Conservation (phyloP, 2,113 vertebrate genomes). For the Uropsilus gracilis region DNA sequence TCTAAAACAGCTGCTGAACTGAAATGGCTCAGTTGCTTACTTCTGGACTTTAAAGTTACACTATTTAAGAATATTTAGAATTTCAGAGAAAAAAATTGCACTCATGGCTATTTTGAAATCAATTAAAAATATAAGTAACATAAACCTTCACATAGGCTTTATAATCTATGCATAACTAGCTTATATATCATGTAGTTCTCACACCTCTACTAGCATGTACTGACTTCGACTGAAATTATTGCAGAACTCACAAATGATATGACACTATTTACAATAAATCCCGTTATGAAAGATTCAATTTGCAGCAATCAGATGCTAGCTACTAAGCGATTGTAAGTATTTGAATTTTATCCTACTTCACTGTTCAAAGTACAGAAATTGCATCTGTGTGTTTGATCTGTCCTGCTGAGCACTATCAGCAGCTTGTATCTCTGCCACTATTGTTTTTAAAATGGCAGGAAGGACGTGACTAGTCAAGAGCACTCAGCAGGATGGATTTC, state of each 20-base stretch:
- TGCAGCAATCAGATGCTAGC: constrained; percentile 68
- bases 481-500: constrained; percentile 50
- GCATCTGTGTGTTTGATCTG: constrained; percentile 68
- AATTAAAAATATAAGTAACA: constrained; percentile 8
- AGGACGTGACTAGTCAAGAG: constrained; percentile 57
- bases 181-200: not conserved
- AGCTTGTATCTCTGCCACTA: constrained; percentile 73
- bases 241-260: constrained; percentile 66
- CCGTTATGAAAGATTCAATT: constrained; percentile 76
- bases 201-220: constrained; percentile 17
- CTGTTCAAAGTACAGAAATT: constrained; percentile 71
- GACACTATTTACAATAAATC: constrained; percentile 62
- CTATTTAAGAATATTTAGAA: constrained; percentile 20
- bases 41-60: constrained; percentile 28
- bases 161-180: not conserved
- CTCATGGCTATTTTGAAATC: not conserved
- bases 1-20: constrained; percentile 19
- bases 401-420: constrained; percentile 74
- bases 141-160: not conserved
- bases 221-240: constrained; percentile 47
- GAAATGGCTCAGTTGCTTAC: not conserved
- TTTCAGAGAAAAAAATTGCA: constrained; percentile 28
- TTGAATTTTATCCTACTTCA: constrained; percentile 74
- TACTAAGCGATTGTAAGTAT: constrained; percentile 62
- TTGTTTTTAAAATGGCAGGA: constrained; percentile 75